Evolutionary conservation across 2,888 invertebrate species (phyloP).

Genomic region (Monopis laevigella): DNA sequence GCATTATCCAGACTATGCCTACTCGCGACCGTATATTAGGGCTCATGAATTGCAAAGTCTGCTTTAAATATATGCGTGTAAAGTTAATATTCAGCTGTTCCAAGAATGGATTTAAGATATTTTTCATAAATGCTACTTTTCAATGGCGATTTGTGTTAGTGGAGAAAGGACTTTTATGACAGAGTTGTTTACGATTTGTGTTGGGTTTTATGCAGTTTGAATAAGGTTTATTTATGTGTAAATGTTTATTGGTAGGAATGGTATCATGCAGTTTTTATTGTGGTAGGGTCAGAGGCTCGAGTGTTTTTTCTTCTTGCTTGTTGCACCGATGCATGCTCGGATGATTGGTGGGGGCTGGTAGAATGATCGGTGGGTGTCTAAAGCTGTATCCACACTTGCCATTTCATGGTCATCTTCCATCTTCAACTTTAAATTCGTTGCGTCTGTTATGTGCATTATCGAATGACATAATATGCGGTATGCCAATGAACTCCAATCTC

Average conservation of each 20-base stretch:
- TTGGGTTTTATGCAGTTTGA: constrained; percentile 18
- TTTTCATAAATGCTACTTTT: constrained; percentile 20
- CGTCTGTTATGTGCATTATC: too few species aligned
- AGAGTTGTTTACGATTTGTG: constrained; percentile 14
- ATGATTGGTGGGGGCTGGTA: constrained; percentile 1
- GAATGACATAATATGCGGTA: too few species aligned
- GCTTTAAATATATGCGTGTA: background rate
- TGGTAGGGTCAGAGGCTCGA: constrained; percentile 53
- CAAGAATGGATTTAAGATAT: background rate
- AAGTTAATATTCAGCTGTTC: background rate
- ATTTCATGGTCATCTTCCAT: too few species aligned
- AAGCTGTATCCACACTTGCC: too few species aligned
- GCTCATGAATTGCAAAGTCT: background rate
- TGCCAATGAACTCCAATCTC: too few species aligned
- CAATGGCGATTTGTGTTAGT: constrained; percentile 38
- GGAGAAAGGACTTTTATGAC: constrained; percentile 33
- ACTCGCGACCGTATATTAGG: background rate
- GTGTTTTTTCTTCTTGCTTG: constrained; percentile 46
- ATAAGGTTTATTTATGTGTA: constrained; percentile 28
- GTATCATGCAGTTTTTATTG: constrained; percentile 62
- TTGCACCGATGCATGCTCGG: constrained; percentile 38
- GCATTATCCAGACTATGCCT: constrained; percentile 39
- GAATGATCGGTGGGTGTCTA: too few species aligned
- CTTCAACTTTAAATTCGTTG: too few species aligned
- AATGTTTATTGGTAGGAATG: constrained; percentile 43